Percentiles rank a stretch among this genome's conserved stretches.
phyloP scores from a whole-genome alignment of 2,113 vertebrate genomes.

The Xenopus tropicalis region UCB_Xtro_10.0 CM004448.2:30885001-30885500 shows the following conservation, averaged over 20 bases:
- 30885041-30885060: no score
- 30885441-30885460: no score
- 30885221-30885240: background rate
- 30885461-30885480: no score
- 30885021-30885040: no score
- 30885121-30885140: background rate
- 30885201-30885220: conserved; percentile 15
- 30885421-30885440: no score
- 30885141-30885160: background rate
- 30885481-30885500: no score
- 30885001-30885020: no score
- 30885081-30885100: no score
- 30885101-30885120: background rate
- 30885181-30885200: background rate
- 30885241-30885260: conserved; percentile 2
- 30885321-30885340: background rate
- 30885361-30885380: background rate
- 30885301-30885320: conserved; percentile 29
- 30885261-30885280: conserved; percentile 22
- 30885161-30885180: conserved; percentile 2
- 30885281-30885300: background rate
- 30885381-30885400: no score
- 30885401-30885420: no score
- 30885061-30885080: no score
- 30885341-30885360: background rate